These are phyloP conservation scores for Conchocele bisecta DNA, from an alignment of 2,888 invertebrate genomes.

Conservation along the genomic window DNA sequence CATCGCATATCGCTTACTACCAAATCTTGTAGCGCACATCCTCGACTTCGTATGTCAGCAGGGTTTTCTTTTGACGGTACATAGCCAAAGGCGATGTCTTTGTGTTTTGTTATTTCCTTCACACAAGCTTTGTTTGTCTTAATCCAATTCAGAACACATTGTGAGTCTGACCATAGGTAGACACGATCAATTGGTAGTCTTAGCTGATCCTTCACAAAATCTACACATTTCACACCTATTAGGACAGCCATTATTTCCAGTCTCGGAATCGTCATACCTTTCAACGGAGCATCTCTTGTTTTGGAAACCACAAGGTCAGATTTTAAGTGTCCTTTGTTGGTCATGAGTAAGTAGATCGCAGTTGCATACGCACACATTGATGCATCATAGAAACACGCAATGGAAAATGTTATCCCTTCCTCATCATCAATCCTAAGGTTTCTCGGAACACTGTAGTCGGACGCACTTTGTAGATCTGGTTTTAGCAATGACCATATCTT, in stretches of 20 bases:
- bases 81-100: background rate
- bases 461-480: background rate
- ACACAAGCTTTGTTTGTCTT: background rate
- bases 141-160: background rate
- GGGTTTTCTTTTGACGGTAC: background rate
- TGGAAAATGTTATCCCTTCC: background rate
- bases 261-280: conserved; percentile 3
- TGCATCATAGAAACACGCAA: conserved; percentile 16
- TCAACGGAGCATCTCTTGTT: conserved; percentile 4
- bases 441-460: background rate
- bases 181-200: no score
- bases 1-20: no score
- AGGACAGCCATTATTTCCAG: background rate
- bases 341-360: background rate
- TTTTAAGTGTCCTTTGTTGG: background rate
- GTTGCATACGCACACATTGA: background rate
- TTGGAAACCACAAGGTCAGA: conserved; percentile 7
- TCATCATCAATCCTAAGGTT: background rate
- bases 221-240: background rate
- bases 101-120: background rate
- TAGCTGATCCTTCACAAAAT: background rate
- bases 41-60: no score
- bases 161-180: conserved; percentile 1
- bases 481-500: no score
- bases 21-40: no score